These are phyloP conservation scores for Oplegnathus fasciatus DNA, from an alignment of 2,113 vertebrate genomes.

Conservation along the genomic window DNA sequence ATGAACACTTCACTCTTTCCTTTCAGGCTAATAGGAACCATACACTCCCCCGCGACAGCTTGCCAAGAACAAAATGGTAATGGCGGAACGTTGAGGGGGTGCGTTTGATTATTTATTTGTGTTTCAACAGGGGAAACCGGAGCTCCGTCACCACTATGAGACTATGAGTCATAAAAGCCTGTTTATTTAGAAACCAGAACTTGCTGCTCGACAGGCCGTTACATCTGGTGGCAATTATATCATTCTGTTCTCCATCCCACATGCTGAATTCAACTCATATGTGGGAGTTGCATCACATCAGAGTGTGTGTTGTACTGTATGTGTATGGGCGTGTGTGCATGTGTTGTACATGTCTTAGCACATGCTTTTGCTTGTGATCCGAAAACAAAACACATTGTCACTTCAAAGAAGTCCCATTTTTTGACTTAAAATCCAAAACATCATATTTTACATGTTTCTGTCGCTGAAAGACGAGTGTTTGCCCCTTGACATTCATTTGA, in stretches of 20 bases:
- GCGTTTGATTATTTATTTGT: slow-evolving; percentile 85
- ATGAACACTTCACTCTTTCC: slow-evolving; percentile 72
- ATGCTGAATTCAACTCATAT: slow-evolving; percentile 72
- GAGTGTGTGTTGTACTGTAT: slow-evolving; percentile 33
- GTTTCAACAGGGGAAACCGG: slow-evolving; percentile 81
- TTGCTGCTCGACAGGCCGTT: slow-evolving; percentile 78
- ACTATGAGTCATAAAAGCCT: slow-evolving; percentile 84
- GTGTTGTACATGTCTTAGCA: slow-evolving; percentile 24
- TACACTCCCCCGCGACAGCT: slow-evolving; percentile 46
- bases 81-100: slow-evolving; percentile 69
- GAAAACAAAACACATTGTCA: slow-evolving; percentile 28
- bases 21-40: slow-evolving; percentile 80
- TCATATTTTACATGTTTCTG: background rate
- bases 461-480: background rate
- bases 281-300: slow-evolving; percentile 72
- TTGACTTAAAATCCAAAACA: slow-evolving; percentile 14
- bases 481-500: slow-evolving; percentile 24
- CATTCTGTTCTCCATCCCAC: slow-evolving; percentile 64
- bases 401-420: slow-evolving; percentile 10
- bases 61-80: slow-evolving; percentile 74
- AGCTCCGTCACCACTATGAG: slow-evolving; percentile 78
- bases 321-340: slow-evolving; percentile 1
- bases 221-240: slow-evolving; percentile 85
- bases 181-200: slow-evolving; percentile 86
- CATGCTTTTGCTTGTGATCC: slow-evolving; percentile 41